phyloP scores from a whole-genome alignment of 2,888 invertebrate genomes.

The Hololepta plana region DNA sequence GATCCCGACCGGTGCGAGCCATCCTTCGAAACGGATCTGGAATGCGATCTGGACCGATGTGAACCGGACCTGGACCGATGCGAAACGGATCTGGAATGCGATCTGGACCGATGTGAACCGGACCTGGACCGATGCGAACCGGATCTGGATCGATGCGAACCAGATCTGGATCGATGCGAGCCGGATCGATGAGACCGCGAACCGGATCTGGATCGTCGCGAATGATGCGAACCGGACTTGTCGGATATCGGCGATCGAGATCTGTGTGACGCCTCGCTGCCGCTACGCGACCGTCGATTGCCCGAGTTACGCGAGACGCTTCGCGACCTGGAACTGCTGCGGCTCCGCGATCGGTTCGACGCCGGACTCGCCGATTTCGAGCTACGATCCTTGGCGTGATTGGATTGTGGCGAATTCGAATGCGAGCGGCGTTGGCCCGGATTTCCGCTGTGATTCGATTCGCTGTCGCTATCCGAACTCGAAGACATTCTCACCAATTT shows the following conservation, averaged over 20 bases:
- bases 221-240: constrained; percentile 12
- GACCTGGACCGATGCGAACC: constrained; percentile 11
- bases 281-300: constrained; percentile 1
- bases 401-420: constrained; percentile 3
- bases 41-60: constrained; percentile 16
- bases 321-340: constrained; percentile 11
- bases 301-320: too few species aligned
- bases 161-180: constrained; percentile 12
- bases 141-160: constrained; percentile 12
- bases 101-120: constrained; percentile 11
- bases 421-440: too few species aligned
- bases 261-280: constrained; percentile 9
- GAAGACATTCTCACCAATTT: too few species aligned
- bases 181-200: constrained; percentile 13
- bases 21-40: constrained; percentile 14
- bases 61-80: constrained; percentile 16
- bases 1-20: constrained; percentile 15
- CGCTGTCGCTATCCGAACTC: too few species aligned
- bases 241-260: constrained; percentile 11
- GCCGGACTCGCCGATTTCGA: too few species aligned
- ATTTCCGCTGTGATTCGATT: too few species aligned
- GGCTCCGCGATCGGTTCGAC: constrained; percentile 5
- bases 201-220: constrained; percentile 9
- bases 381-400: constrained; percentile 1
- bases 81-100: constrained; percentile 11